A percentile compares a stretch with the other conserved stretches of the same genome.
Evolutionary conservation across 2,797 vertebrate genomes (phyloP).

Genomic region (Cuniculus paca): DNA sequence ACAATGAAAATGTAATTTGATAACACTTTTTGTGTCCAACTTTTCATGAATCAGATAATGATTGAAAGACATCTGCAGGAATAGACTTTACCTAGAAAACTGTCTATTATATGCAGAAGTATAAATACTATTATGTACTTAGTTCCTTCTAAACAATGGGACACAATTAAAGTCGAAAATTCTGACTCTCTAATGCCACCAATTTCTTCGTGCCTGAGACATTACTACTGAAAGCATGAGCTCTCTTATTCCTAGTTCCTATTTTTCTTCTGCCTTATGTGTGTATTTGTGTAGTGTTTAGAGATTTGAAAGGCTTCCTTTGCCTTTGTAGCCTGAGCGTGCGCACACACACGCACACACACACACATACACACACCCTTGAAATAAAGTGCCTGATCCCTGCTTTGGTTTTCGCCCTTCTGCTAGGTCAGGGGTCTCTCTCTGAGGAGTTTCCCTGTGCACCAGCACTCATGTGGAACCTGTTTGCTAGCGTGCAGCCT

Average conservation of each 20-base stretch:
- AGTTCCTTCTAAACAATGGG: neutral
- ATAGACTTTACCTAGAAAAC: neutral
- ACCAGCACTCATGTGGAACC: slow-evolving; percentile 91
- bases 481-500: slow-evolving; percentile 87
- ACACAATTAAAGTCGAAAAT: neutral
- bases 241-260: slow-evolving; percentile 54
- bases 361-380: slow-evolving; percentile 78
- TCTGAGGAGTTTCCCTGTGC: slow-evolving; percentile 89
- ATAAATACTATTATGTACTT: neutral
- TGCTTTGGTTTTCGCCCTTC: slow-evolving; percentile 92
- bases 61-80: neutral
- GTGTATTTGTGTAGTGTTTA: slow-evolving; percentile 27
- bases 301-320: slow-evolving; percentile 72
- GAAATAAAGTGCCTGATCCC: slow-evolving; percentile 90
- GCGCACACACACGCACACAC: neutral
- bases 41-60: neutral
- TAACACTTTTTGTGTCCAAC: neutral
- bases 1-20: neutral
- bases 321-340: slow-evolving; percentile 73
- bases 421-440: slow-evolving; percentile 92
- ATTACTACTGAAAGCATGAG: neutral
- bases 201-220: neutral
- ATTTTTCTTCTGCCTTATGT: slow-evolving; percentile 51
- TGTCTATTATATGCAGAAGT: neutral
- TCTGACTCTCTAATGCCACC: neutral